Percentiles rank a stretch among this genome's conserved stretches.
Conservation (phyloP, 2,113 vertebrate species). For the Echinops telfairi region DNA sequence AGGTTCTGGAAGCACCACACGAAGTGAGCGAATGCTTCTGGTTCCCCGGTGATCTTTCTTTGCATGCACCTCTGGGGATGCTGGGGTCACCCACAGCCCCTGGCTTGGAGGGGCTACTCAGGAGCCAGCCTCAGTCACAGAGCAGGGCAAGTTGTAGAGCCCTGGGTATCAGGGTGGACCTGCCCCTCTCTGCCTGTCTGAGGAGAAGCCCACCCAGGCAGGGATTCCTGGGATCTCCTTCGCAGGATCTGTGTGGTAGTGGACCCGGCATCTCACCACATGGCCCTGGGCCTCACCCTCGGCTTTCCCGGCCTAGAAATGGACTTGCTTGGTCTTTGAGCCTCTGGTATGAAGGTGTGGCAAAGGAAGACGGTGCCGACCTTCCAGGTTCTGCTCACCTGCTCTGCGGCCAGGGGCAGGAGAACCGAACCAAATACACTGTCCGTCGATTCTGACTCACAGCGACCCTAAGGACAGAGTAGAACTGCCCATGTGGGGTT, state of each 20-base stretch:
- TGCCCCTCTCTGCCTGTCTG: background rate
- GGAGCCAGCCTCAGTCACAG: background rate
- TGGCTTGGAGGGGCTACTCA: background rate
- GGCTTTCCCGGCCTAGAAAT: slow-evolving; percentile 6
- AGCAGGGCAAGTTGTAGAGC: background rate
- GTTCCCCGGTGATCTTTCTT: background rate
- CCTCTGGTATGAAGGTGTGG: background rate
- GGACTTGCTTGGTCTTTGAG: background rate
- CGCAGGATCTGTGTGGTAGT: background rate
- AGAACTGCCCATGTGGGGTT: too few relatives aligned
- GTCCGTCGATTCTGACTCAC: too few relatives aligned
- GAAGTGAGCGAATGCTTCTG: background rate
- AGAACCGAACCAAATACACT: background rate
- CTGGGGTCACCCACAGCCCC: background rate
- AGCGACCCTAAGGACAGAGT: too few relatives aligned
- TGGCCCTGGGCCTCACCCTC: background rate
- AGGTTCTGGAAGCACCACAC: background rate
- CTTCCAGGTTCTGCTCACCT: background rate
- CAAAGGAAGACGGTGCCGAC: background rate
- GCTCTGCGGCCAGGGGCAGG: accelerated
- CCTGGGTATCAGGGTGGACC: too few relatives aligned
- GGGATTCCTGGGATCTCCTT: background rate
- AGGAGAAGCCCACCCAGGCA: background rate
- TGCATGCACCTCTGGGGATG: background rate
- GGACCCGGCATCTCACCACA: background rate